Evolutionary conservation across 2,797 vertebrate genomes (phyloP).

Genomic region (Ambastaia sidthimunki): DNA sequence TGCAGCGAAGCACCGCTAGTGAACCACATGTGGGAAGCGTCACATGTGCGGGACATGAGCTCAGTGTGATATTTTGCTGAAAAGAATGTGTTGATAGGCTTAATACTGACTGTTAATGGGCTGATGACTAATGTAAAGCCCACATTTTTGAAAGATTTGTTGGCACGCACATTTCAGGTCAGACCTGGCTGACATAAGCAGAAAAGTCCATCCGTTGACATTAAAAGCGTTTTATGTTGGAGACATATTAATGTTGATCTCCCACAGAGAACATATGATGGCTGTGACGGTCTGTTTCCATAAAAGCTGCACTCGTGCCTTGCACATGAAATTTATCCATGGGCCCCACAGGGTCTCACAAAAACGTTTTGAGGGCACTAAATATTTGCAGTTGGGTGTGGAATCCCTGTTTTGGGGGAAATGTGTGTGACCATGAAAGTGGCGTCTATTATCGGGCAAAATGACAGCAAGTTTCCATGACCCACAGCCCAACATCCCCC

Average conservation of each 20-base stretch:
- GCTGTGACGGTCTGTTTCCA: background rate
- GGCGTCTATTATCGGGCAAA: conserved; percentile 1
- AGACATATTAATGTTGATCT: conserved; percentile 33
- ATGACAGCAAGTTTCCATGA: conserved; percentile 42
- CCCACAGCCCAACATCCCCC: background rate
- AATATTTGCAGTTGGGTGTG: conserved; percentile 8
- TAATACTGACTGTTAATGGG: conserved; percentile 16
- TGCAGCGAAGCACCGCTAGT: background rate
- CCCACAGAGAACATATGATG: background rate
- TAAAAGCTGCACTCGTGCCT: background rate
- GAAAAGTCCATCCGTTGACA: conserved; percentile 8
- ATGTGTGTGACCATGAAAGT: background rate
- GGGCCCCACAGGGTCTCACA: background rate
- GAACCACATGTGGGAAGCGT: background rate
- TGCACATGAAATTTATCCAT: conserved; percentile 7
- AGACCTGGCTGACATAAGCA: conserved; percentile 25
- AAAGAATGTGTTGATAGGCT: background rate
- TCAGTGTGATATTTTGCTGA: conserved; percentile 1
- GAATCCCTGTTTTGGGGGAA: background rate
- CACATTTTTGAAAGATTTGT: conserved; percentile 6
- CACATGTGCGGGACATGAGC: background rate
- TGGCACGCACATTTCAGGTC: background rate
- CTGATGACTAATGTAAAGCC: conserved; percentile 17
- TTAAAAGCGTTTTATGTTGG: background rate
- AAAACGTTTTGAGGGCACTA: background rate